Evolutionary conservation across 2,113 vertebrate species (phyloP).

Genomic region (Pseudopipra pipra): DNA sequence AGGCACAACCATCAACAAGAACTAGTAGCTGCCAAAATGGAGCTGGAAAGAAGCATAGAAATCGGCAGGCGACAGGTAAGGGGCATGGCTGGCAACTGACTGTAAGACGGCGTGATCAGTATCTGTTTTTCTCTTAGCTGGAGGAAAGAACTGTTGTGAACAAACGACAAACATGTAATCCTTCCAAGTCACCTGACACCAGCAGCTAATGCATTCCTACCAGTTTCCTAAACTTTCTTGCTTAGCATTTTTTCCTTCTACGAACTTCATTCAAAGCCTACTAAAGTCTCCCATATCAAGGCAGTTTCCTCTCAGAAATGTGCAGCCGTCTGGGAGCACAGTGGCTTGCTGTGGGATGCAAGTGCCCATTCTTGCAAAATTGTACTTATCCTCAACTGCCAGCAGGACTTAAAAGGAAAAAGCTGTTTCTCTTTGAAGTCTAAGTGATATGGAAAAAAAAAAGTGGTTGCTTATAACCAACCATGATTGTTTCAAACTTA

Average conservation of each 20-base stretch:
- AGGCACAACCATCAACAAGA: constrained; percentile 93
- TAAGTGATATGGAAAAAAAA: background rate
- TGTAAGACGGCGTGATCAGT: background rate
- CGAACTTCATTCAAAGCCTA: background rate
- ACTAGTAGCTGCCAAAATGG: constrained; percentile 81
- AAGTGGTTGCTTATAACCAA: background rate
- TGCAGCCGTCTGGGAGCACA: background rate
- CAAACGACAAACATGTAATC: background rate
- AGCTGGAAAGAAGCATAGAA: constrained; percentile 90
- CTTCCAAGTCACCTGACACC: background rate
- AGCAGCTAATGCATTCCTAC: background rate
- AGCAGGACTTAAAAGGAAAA: background rate
- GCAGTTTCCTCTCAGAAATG: background rate
- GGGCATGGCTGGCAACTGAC: background rate
- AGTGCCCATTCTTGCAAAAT: background rate
- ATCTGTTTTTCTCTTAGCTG: background rate
- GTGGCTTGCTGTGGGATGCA: background rate
- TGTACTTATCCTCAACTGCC: background rate
- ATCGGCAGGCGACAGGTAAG: constrained; percentile 86
- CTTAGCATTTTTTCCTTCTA: background rate
- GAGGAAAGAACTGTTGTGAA: background rate
- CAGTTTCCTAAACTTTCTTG: background rate
- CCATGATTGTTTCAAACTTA: background rate
- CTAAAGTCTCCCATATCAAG: background rate
- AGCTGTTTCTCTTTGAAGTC: background rate